Base-by-base conservation (phyloP, 92 coral and sea anemone genomes). In the Phenganax subtilis region DNA sequence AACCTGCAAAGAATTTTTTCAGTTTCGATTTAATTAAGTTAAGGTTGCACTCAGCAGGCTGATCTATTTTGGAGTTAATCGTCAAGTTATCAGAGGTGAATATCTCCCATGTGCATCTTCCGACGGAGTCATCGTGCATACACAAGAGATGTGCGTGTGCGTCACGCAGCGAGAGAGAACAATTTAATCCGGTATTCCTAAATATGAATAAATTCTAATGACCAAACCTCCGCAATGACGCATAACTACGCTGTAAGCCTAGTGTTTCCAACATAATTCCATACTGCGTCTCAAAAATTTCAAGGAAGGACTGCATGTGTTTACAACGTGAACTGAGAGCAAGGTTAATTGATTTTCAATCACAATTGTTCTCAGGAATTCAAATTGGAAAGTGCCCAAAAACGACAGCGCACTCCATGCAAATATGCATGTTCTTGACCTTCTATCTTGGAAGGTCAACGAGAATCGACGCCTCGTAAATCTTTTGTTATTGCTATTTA, bases 311-410 rank as follows among this genome's bases (percentile, higher is more conserved):
- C 37, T 8, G 70, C 17, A n/a, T 17, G 70, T 64, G 27, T 29
- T 68, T 10, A 68, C 29, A 68, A 68, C 37, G 73, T 68, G 47
- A 68, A 68, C 10, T 7, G 31, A 66, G 0, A 6, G 6, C 73
- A 30, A 28, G 54, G 73, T 30, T 68, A 14, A 30, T 68, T 6
- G 8, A 68, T 20, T 20, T 64, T 20, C 12, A 30, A 68, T 68
- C 73, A 68, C 73, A 37, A 68, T 68, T 68, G 73, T 68, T 68
- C 53, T 68, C 73, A 68, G 73, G 73, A 30, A 68, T 68, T 0
- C 0, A 37, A 6, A 29, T 68, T 68, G 73, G 73, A 68, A 37
- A 28, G 73, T 0, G 15, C 73, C 73, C 73, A 68, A 68, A 68
- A 29, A 28, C 53, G 10, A 68, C 29, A 37, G 73, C 73, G 54